These are phyloP conservation scores for Mylabris sibirica DNA, from an alignment of 2,888 invertebrate genomes.

Conservation along the genomic window DNA sequence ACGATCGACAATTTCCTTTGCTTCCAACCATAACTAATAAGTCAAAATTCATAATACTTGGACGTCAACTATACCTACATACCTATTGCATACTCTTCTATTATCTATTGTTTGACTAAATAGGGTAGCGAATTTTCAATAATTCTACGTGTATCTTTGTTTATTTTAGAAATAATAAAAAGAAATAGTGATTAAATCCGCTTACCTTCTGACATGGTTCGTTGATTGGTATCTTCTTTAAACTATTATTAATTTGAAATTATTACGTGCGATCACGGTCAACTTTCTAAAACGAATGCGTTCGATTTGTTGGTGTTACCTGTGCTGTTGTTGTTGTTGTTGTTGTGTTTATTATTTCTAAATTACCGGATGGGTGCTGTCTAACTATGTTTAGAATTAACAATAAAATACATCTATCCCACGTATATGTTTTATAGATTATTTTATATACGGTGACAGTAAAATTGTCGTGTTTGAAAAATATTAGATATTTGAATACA, in stretches of 20 bases:
- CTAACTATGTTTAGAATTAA: not conserved
- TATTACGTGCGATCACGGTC: not conserved
- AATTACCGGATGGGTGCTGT: not conserved
- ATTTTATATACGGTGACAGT: not conserved
- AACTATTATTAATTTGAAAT: not conserved
- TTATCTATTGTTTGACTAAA: too few species aligned
- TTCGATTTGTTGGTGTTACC: not conserved
- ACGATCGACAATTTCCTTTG: too few species aligned
- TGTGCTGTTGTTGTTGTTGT: not conserved
- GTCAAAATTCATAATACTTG: too few species aligned
- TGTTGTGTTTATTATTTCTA: not conserved
- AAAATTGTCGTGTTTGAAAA: not conserved
- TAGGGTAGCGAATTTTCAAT: too few species aligned
- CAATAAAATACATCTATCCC: not conserved
- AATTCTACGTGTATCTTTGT: too few species aligned
- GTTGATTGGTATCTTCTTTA: not conserved
- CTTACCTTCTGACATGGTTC: not conserved
- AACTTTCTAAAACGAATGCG: conserved; percentile 7
- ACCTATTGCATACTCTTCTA: too few species aligned
- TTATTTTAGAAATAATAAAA: too few species aligned
- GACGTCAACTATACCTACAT: too few species aligned
- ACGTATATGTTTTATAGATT: not conserved
- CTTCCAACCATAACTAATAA: too few species aligned
- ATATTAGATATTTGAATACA: not conserved
- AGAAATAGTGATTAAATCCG: not conserved